phyloP scores from a whole-genome alignment of 2,888 invertebrate genomes.

The Aphelenchoides bicaudatus region DNA sequence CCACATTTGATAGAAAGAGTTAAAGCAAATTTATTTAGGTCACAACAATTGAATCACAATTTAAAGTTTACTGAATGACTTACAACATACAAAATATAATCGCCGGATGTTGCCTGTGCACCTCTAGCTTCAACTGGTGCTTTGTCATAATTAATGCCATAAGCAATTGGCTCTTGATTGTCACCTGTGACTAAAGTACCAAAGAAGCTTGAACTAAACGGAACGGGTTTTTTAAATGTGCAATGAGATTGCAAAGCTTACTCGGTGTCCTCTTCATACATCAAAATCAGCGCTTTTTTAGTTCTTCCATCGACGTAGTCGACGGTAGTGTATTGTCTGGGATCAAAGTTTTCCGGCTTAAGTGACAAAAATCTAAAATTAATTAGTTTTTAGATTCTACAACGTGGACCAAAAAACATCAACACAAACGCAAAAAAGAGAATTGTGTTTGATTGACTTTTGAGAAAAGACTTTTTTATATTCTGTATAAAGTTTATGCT shows the following conservation, averaged over 20 bases:
- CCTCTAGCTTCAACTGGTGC: background rate
- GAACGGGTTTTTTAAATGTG: too few species aligned
- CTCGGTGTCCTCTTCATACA: background rate
- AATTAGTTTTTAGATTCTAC: too few species aligned
- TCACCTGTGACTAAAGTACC: background rate
- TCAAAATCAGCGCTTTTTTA: background rate
- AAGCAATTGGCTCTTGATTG: background rate
- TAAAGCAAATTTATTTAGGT: too few species aligned
- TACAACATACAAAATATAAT: conserved; percentile 4
- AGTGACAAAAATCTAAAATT: conserved; percentile 1
- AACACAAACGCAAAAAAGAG: too few species aligned
- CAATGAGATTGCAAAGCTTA: too few species aligned
- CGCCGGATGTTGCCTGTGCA: background rate
- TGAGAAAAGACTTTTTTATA: too few species aligned
- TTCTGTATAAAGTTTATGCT: too few species aligned
- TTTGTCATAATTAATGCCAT: conserved; percentile 1
- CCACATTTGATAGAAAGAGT: too few species aligned
- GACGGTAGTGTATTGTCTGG: background rate
- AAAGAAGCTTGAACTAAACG: too few species aligned
- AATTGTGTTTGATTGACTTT: background rate
- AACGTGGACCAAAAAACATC: too few species aligned
- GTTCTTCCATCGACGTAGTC: background rate
- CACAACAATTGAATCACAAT: too few species aligned
- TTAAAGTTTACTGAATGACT: too few species aligned
- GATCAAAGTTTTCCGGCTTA: conserved; percentile 8